Evolutionary conservation across 2,113 vertebrate species (phyloP), one percentile per base, ranked within the genome.

Genomic region (Vulpes ferrilata): DNA sequence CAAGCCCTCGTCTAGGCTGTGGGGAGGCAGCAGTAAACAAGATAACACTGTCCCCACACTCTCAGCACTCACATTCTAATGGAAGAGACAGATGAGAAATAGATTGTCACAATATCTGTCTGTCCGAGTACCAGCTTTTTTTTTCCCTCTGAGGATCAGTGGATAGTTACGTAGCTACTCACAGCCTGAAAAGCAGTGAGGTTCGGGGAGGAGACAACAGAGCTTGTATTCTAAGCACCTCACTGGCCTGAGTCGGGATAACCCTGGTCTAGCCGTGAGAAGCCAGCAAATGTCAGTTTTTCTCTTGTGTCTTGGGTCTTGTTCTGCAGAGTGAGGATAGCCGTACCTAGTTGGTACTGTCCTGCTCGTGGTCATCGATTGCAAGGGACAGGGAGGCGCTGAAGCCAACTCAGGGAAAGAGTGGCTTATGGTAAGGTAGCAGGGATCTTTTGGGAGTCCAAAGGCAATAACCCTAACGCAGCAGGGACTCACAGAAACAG

Each of bases 151-250:
- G 87, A 92, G 71, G 78, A 87, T 82, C 38, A 0, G 69, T 67
- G 81, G 35, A 8, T 23, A 20, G 69, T 78, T 38, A 22, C 2
- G 16, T 0, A 13, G 43, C 30, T 64, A 79, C 67, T 74, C 3
- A 30, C 5, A 51, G 8, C 12, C 84, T 90, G 43, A 17, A 81
- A 74, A 81, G 11, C 10, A 38, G 11, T 3, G 23, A 53, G 8
- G 23, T 16, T 30, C 12, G 4, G 2, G 0, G 0, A 11, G 57
- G 12, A 62, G 73, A 35, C 3, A 12, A 15, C 30, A 55, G n/a
- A 79, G 57, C 43, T 88, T 51, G 71, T 64, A 30, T 65, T 27
- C 71, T 30, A 27, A 30, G 51, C 43, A 73, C 35, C 19, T 64
- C 19, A 7, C 79, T 88, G 80, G 73, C 10, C 65, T 6, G 27